A percentile compares a stretch with the other conserved stretches of the same genome.
Evolutionary conservation across 2,888 invertebrate genomes (phyloP).

Genomic region (Mesopsocus fuscifrons): DNA sequence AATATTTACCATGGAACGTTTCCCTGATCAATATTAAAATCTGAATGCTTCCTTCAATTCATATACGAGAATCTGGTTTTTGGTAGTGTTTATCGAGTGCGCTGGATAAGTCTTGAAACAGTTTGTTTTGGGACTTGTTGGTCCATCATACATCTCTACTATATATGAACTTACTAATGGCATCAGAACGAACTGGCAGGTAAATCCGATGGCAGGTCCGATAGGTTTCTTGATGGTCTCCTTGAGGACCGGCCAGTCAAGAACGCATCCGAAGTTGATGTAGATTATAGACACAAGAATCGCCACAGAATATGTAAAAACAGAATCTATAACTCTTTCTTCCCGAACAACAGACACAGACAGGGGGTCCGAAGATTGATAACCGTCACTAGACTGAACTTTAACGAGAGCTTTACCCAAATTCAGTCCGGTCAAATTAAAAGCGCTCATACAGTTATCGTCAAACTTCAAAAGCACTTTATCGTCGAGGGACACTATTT

Average conservation of each 20-base stretch:
- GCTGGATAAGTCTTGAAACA: too few species aligned
- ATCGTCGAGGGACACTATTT: not conserved
- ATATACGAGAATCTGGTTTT: too few species aligned
- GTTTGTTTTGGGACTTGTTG: too few species aligned
- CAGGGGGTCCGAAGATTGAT: conserved; percentile 18
- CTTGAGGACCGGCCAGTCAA: conserved; percentile 52
- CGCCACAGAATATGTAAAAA: conserved; percentile 58
- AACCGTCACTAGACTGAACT: not conserved
- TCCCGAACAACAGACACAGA: conserved; percentile 37
- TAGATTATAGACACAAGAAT: conserved; percentile 59
- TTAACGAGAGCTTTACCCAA: conserved; percentile 25
- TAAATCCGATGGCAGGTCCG: conserved; percentile 58
- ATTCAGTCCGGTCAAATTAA: conserved; percentile 29
- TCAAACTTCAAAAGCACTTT: conserved; percentile 5
- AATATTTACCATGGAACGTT: too few species aligned
- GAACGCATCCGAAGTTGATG: conserved; percentile 79
- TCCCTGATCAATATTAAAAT: too few species aligned
- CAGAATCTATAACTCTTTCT: conserved; percentile 43
- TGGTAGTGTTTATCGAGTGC: too few species aligned
- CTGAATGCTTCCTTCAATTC: too few species aligned
- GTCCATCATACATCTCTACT: too few species aligned
- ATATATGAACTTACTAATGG: conserved; percentile 58
- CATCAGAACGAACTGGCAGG: conserved; percentile 66
- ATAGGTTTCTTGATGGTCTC: conserved; percentile 47
- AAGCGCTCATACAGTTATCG: conserved; percentile 21